Evolutionary conservation across 2,113 vertebrate species (phyloP).

Genomic region (Empidonax alnorum): DNA sequence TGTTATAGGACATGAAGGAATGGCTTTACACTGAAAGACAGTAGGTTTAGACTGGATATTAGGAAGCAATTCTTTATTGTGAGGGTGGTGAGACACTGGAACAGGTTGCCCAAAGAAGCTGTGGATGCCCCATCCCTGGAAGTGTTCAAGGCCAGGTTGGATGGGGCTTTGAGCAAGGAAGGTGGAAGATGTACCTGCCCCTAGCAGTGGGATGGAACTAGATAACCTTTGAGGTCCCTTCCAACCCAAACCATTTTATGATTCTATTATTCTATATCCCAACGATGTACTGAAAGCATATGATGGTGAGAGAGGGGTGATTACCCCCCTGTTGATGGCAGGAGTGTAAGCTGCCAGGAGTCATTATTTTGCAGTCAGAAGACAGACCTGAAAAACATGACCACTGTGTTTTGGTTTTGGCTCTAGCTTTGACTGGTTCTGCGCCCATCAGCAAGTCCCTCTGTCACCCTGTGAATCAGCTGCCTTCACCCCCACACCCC

Average conservation of each 20-base stretch:
- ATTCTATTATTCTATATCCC: neutral
- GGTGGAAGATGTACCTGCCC: neutral
- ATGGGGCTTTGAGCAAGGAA: neutral
- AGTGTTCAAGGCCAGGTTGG: neutral
- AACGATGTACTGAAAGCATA: neutral
- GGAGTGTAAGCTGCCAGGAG: neutral
- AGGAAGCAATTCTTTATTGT: neutral
- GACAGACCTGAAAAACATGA: neutral
- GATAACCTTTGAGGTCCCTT: neutral
- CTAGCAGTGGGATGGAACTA: neutral
- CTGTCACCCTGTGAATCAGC: rapidly evolving
- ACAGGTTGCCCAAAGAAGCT: neutral
- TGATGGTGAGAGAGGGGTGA: neutral
- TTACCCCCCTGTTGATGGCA: neutral
- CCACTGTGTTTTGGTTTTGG: neutral
- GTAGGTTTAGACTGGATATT: neutral
- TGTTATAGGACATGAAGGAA: neutral
- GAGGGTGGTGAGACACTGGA: neutral
- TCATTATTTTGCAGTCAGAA: neutral
- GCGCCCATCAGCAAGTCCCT: neutral
- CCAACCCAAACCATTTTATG: neutral
- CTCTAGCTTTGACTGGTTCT: neutral
- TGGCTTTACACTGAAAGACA: neutral
- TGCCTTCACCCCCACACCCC: neutral
- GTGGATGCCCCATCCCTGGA: neutral